A percentile compares a stretch with the other conserved stretches of the same genome.
Evolutionary conservation across 2,888 invertebrate genomes (phyloP).

Genomic region (Neoitamus cyanurus): DNA sequence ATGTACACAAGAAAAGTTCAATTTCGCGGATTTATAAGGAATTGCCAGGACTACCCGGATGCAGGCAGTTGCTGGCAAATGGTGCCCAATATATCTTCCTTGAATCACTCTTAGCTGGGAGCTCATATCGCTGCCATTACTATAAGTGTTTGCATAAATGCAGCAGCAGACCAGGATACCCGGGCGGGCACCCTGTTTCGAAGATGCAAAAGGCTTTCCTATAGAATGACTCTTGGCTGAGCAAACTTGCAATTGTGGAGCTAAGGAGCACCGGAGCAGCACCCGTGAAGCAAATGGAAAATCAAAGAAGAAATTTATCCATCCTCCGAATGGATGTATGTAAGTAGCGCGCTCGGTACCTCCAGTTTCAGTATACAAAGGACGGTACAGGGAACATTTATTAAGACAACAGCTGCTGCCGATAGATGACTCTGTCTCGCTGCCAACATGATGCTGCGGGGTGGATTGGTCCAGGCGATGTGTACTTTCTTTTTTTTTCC

Average conservation of each 20-base stretch:
- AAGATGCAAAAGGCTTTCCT: not conserved
- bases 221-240: conserved; percentile 26
- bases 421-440: conserved; percentile 48
- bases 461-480: conserved; percentile 29
- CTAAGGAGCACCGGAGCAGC: not conserved
- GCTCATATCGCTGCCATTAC: conserved; percentile 36
- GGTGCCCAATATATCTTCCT: conserved; percentile 30
- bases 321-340: conserved; percentile 13
- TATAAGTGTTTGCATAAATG: conserved; percentile 43
- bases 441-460: conserved; percentile 34
- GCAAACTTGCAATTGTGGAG: not conserved
- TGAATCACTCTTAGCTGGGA: conserved; percentile 32
- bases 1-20: conserved; percentile 33
- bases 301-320: conserved; percentile 35
- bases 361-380: conserved; percentile 11
- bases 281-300: not conserved
- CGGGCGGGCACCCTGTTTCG: not conserved
- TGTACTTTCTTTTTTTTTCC: not conserved
- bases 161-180: not conserved
- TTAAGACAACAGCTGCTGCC: conserved; percentile 48
- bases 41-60: not conserved
- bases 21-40: conserved; percentile 35
- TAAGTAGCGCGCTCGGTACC: conserved; percentile 6
- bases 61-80: conserved; percentile 26
- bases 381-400: conserved; percentile 39